Conservation (phyloP, 2,888 invertebrate species). For the Automeris io region DNA sequence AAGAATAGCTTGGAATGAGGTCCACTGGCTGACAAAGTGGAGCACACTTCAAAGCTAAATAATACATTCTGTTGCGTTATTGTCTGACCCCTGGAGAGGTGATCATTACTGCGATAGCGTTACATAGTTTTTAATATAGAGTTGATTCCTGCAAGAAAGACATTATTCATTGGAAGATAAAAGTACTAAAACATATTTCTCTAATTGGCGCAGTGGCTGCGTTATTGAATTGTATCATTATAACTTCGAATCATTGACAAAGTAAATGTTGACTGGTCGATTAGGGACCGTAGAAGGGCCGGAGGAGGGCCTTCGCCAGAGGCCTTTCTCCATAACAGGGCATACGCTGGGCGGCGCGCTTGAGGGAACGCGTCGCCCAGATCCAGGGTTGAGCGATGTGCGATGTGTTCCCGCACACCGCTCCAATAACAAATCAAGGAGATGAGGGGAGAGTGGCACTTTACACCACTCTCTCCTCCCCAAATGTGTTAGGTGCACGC, state of each 20-base stretch:
- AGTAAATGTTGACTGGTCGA: too few species aligned
- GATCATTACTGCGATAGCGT: conserved; percentile 1
- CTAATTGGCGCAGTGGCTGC: neutral
- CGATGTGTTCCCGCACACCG: too few species aligned
- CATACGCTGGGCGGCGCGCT: too few species aligned
- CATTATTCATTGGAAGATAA: neutral
- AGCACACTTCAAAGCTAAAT: neutral
- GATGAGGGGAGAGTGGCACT: too few species aligned
- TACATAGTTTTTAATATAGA: conserved; percentile 2
- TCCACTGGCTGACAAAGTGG: conserved; percentile 4
- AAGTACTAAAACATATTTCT: neutral
- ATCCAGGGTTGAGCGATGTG: too few species aligned
- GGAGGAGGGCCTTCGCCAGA: too few species aligned
- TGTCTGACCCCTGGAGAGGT: neutral
- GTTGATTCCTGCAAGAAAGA: neutral
- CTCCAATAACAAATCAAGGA: too few species aligned
- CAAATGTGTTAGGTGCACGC: too few species aligned
- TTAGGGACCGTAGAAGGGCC: too few species aligned
- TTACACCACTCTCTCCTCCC: too few species aligned
- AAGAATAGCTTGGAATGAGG: conserved; percentile 6
- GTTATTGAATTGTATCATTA: neutral
- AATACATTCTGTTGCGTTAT: conserved; percentile 1
- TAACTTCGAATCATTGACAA: neutral
- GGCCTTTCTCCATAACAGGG: too few species aligned
- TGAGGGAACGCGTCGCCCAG: too few species aligned